Evolutionary conservation across 2,113 vertebrate genomes (phyloP).

Genomic region (Puffinus mauretanicus): DNA sequence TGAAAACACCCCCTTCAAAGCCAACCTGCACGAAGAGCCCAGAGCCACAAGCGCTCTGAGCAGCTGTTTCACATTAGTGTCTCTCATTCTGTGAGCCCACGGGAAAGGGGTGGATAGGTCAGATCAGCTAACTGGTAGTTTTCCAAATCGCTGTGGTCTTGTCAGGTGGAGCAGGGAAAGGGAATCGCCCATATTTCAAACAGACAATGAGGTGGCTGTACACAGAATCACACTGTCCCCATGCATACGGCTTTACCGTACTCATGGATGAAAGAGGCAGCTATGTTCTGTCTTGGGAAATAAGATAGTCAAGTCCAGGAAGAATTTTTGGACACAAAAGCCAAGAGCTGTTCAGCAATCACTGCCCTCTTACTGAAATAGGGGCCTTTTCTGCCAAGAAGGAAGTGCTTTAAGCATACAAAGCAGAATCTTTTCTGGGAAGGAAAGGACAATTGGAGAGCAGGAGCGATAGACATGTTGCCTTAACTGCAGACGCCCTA

Average conservation of each 20-base stretch:
- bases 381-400: background rate
- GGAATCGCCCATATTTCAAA: rapidly evolving
- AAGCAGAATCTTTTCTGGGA: background rate
- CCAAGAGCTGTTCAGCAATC: background rate
- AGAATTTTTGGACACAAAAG: background rate
- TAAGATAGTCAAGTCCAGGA: background rate
- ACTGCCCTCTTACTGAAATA: background rate
- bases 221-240: background rate
- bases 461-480: background rate
- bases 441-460: background rate
- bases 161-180: background rate
- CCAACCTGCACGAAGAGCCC: background rate
- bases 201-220: rapidly evolving
- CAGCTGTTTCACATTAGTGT: slow-evolving; percentile 15
- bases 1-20: background rate
- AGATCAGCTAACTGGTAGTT: background rate
- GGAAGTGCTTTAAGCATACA: background rate
- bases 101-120: background rate
- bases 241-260: rapidly evolving
- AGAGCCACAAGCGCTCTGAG: rapidly evolving
- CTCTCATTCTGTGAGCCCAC: background rate
- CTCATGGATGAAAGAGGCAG: background rate
- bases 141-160: background rate
- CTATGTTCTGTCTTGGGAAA: background rate
- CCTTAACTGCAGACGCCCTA: background rate